Conservation (phyloP, 2,113 vertebrate genomes). For the Menura novaehollandiae region DNA sequence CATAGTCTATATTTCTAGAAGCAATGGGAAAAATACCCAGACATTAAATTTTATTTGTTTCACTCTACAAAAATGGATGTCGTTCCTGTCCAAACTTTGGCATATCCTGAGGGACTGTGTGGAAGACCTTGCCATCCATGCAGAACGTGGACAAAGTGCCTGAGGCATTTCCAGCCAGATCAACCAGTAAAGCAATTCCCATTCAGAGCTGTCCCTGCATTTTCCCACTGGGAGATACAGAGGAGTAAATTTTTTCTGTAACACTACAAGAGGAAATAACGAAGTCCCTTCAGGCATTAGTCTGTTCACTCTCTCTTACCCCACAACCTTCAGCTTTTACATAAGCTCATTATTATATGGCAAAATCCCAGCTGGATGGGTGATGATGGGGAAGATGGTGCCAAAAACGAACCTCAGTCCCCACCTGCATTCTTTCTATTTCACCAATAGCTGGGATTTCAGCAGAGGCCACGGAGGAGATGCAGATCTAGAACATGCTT, state of each 20-base stretch:
- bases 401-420: background rate
- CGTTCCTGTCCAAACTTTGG: background rate
- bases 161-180: background rate
- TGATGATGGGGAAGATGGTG: background rate
- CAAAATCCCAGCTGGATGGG: background rate
- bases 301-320: background rate
- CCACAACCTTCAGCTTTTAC: background rate
- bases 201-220: background rate
- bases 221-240: background rate
- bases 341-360: background rate
- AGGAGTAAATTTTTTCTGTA: background rate
- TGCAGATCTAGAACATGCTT: background rate
- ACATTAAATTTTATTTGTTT: background rate
- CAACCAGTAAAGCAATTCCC: background rate
- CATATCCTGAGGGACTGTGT: background rate
- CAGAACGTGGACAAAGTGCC: background rate
- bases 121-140: background rate
- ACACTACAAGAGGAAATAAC: background rate
- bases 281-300: background rate
- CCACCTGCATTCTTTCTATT: background rate
- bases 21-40: background rate
- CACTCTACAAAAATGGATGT: background rate
- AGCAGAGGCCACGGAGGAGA: background rate
- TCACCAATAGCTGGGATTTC: background rate
- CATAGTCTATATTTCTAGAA: background rate